Evolutionary conservation across 2,797 vertebrate species (phyloP).

Genomic region (Macrochelys suwanniensis): DNA sequence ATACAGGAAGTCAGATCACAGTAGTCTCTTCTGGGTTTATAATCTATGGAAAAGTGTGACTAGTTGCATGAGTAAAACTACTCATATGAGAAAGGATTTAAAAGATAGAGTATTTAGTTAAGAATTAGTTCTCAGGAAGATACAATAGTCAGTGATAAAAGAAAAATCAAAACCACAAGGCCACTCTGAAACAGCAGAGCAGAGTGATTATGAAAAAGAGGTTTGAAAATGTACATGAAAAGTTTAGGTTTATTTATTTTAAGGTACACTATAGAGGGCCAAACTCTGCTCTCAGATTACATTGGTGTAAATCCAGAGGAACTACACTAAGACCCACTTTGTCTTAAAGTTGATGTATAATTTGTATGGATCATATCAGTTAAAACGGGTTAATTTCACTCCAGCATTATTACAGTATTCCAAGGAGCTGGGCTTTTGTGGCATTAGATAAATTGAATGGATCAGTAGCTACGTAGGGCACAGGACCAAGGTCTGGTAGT

Average conservation of each 20-base stretch:
- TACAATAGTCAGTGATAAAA: not conserved
- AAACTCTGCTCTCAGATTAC: not conserved
- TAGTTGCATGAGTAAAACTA: not conserved
- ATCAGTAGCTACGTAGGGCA: not conserved
- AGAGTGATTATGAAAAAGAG: not conserved
- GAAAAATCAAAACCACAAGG: not conserved
- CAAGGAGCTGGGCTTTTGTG: not conserved
- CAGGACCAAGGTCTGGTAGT: not conserved
- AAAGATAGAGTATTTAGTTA: not conserved
- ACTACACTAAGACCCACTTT: not conserved
- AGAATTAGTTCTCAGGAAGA: not conserved
- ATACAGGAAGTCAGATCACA: not conserved
- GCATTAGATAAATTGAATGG: not conserved
- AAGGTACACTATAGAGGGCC: not conserved
- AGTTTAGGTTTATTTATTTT: not conserved
- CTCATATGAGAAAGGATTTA: not conserved
- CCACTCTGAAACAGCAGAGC: not conserved
- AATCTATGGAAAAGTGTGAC: too few species aligned
- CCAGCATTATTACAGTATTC: not conserved
- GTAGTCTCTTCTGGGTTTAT: not conserved
- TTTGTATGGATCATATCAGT: not conserved
- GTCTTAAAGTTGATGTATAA: not conserved
- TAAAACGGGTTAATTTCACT: not conserved
- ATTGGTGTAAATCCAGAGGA: rapidly evolving
- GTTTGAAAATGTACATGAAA: not conserved